Evolutionary conservation across 2,888 invertebrate species (phyloP).

Genomic region (Tiliacea aurago): DNA sequence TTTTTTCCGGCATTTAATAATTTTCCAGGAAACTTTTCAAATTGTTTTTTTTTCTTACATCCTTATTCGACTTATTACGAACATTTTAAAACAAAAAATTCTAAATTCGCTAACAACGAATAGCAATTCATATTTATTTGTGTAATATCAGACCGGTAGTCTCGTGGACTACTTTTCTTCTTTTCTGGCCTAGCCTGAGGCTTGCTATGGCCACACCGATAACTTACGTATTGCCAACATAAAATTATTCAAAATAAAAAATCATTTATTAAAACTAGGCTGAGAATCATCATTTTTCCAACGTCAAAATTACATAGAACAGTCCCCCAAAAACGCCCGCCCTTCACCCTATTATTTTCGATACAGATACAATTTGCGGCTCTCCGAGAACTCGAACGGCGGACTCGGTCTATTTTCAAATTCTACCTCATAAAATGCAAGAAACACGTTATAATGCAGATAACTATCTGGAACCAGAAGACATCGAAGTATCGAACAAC

Average conservation of each 20-base stretch:
- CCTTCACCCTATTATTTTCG: slow-evolving; percentile 6
- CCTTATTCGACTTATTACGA: not conserved
- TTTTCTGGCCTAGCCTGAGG: not conserved
- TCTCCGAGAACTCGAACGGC: slow-evolving; percentile 19
- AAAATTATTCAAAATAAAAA: not conserved
- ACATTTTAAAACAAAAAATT: not conserved
- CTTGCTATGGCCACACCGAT: not conserved
- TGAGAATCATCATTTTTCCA: too few relatives aligned
- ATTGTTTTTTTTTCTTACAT: too few relatives aligned
- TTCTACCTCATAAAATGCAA: slow-evolving; percentile 20
- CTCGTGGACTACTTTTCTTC: too few relatives aligned
- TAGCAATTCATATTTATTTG: not conserved
- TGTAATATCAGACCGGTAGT: not conserved
- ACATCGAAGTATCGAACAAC: slow-evolving; percentile 13
- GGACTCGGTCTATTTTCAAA: slow-evolving; percentile 36
- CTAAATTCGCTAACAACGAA: not conserved
- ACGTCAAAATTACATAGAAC: too few relatives aligned
- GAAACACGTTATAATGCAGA: slow-evolving; percentile 7
- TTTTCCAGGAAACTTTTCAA: too few relatives aligned
- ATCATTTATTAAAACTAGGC: too few relatives aligned
- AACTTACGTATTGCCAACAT: not conserved
- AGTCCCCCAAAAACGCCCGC: too few relatives aligned
- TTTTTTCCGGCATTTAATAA: not conserved
- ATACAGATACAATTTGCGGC: slow-evolving; percentile 41
- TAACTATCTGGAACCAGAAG: slow-evolving; percentile 31